Base-by-base conservation (phyloP, 1,140 invertebrate genomes). In the Dreissena rostriformis region DNA sequence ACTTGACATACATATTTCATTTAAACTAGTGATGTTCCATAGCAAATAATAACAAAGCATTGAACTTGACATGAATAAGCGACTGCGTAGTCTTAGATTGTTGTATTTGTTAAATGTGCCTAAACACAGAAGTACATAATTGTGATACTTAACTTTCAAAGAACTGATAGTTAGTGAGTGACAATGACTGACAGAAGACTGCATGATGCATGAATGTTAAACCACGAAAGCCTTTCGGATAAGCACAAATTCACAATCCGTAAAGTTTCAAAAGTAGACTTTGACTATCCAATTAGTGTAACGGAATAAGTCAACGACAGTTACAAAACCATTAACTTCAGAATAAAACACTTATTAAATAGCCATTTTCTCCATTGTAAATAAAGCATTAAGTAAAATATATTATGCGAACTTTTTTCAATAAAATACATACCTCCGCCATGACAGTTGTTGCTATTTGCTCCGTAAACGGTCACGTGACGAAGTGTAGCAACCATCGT, bases 401-500 rank as follows among this genome's bases (percentile, higher is more conserved):
- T 15, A 22, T 68, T 68, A 26, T 22, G 67, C 15, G 4, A 68
- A 4, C 1, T 19, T 73, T 24, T 19, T 24, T 73, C 26, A 73
- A 73, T 6, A 73, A 74, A 71, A 82, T 52, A 84, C 82, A 70
- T 24, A 84, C 82, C 85, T 82, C 79, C 85, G 79, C 85, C 85
- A 86, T 86, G 73, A 80, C 80, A 72, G 79, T 86, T 82, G 85
- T 86, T 86, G 85, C 85, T 86, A 86, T 86, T 86, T 86, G 85
- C 55, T 79, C 77, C 79, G 61, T 71, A 65, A 24, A n/a, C 26
- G 26, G 73, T 82, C 79, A 82, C 73, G 79, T 82, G 78, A 78
- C 49, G n/a, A 72, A 66, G 73, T 76, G 74, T 77, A 86, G 72
- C 72, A 76, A 81, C 77, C 71, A 84, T 55, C 57, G 28, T 76